A percentile compares a stretch with the other conserved stretches of the same genome.
Conservation (phyloP, 1,140 invertebrate species). For the Diplogasteroides magnus region DNA sequence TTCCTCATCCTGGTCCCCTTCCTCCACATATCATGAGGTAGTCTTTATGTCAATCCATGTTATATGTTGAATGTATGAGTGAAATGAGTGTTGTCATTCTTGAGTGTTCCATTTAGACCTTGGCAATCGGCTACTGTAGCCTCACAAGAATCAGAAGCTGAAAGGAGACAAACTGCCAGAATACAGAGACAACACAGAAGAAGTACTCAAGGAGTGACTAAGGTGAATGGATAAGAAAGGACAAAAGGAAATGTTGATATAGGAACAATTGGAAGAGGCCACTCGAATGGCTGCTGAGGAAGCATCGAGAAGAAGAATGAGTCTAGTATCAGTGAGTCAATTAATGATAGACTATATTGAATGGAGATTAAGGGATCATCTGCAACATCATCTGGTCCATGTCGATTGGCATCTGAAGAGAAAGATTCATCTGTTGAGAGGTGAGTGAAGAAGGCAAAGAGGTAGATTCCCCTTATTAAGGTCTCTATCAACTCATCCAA, state of each 20-base stretch:
- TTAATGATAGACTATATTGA: conserved; percentile 1
- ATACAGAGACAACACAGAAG: conserved; percentile 26
- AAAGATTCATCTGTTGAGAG: not conserved
- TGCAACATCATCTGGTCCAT: not conserved
- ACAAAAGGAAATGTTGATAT: not conserved
- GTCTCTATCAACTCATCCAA: conserved; percentile 1
- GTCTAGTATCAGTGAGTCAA: not conserved
- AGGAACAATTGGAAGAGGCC: conserved; percentile 29
- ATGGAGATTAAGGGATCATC: not conserved
- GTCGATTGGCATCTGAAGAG: not conserved
- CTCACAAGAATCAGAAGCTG: conserved; percentile 19
- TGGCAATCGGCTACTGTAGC: conserved; percentile 23
- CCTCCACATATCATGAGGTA: conserved; percentile 26
- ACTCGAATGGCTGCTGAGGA: conserved; percentile 14
- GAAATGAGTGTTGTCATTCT: too few species aligned
- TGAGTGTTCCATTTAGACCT: too few species aligned
- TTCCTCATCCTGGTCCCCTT: conserved; percentile 3
- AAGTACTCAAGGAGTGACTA: conserved; percentile 26
- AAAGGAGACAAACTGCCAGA: conserved; percentile 19
- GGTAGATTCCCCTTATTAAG: too few species aligned
- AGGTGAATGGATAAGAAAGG: conserved; percentile 3
- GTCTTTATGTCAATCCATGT: not conserved
- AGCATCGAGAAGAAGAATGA: conserved; percentile 1
- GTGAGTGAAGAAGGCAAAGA: not conserved
- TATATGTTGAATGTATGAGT: too few species aligned